Evolutionary conservation across 2,888 invertebrate genomes (phyloP), one percentile per base, ranked within the genome.

Genomic region (Atethmia centrago): DNA sequence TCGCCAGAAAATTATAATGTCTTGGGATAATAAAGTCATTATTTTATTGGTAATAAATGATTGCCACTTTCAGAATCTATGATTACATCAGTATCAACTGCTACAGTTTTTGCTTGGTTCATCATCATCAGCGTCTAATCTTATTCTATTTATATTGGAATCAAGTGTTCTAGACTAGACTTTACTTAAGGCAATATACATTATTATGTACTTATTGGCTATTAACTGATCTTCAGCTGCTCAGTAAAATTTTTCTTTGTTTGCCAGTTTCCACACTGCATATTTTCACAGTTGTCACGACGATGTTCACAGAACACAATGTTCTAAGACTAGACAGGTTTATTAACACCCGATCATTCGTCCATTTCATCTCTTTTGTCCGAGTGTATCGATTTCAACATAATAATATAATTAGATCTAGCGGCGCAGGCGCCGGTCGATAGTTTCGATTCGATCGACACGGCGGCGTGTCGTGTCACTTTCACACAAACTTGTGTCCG

Each of bases 401-500:
- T 36, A 80, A 58, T 31, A 79, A 67, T 45, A 40, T 59, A 45
- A 75, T 79, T 53, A 12, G 19, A 45, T 56, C 31, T 25, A 25
- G 55, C 21, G n/a, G 66, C 59, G 74, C 64, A 31, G 66, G 62
- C 68, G 75, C 25, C 42, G 53, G 31, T 31, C 59, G 56, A 75
- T 62, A 65, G 47, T 81, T 55, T 62, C 71, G 45, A 56, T 49
- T 16, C 58, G 49, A 70, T 80, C 77, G 67, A 64, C 66, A 19
- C 76, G 31, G 69, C 71, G 45, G 69, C 71, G 45, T 19, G 45
- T 25, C 47, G 83, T 53, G 79, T 80, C 55, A 82, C 83, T 83
- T 83, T 83, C 83, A 78, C 83, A 65, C 64, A 31, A 71, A 62
- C 71, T 74, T 63, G 72, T 61, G 74, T 65, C 68, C 69, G 68